Conservation (phyloP, 2,797 vertebrate species). For the Halcyon leucocephala region DNA sequence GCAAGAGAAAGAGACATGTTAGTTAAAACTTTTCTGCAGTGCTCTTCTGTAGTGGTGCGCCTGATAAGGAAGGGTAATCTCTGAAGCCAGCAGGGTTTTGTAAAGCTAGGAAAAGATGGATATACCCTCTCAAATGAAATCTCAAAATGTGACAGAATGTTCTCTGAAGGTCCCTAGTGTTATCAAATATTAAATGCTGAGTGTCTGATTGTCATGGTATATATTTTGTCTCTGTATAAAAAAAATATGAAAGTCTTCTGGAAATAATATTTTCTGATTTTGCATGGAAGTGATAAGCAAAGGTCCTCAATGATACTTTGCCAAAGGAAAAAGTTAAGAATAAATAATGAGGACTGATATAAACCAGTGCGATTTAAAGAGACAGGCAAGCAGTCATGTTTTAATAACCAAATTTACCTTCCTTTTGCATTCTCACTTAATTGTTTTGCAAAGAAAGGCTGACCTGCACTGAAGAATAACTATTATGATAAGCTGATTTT, state of each 20-base stretch:
- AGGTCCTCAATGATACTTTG: not conserved
- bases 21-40: not conserved
- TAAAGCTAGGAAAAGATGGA: not conserved
- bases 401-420: not conserved
- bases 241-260: not conserved
- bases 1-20: not conserved
- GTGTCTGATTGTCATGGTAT: not conserved
- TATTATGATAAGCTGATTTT: not conserved
- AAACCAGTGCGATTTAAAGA: not conserved
- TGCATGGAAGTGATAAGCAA: not conserved
- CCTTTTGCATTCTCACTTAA: not conserved
- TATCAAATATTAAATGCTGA: not conserved
- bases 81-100: not conserved
- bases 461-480: not conserved
- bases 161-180: not conserved
- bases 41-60: not conserved
- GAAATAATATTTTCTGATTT: not conserved
- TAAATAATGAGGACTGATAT: not conserved
- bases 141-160: not conserved
- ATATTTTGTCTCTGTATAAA: not conserved
- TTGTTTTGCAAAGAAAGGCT: not conserved
- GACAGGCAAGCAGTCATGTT: not conserved
- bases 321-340: not conserved
- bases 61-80: not conserved
- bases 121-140: not conserved